Evolutionary conservation across 92 coral and sea anemone genomes (phyloP).

Genomic region (Zoanthus solanderi): DNA sequence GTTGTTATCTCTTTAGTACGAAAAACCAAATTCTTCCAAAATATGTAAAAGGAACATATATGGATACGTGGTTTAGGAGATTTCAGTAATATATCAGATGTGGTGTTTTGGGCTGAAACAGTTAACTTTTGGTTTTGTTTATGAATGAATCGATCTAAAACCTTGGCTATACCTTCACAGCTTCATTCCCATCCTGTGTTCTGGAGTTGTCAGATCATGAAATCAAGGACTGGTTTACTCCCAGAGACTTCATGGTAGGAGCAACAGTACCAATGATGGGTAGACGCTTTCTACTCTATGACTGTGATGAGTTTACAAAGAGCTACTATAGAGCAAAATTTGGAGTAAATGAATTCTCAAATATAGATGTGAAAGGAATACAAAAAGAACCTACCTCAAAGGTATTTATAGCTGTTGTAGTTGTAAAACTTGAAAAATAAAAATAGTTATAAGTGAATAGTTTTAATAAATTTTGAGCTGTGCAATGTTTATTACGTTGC

Average conservation of each 20-base stretch:
- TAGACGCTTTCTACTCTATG: conserved; percentile 85
- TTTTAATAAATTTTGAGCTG: neutral
- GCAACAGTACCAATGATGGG: conserved; percentile 89
- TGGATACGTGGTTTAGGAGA: no score
- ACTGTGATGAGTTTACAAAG: conserved; percentile 97
- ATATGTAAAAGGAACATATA: no score
- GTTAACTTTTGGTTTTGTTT: no score
- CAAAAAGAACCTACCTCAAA: conserved; percentile 71
- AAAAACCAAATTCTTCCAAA: no score
- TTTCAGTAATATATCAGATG: no score
- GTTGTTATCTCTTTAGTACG: no score
- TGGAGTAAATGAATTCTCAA: conserved; percentile 79
- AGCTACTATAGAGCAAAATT: conserved; percentile 83
- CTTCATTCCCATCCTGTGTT: conserved; percentile 95
- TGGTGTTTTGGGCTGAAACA: no score
- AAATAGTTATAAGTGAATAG: neutral
- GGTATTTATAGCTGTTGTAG: conserved; percentile 51
- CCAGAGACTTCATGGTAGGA: conserved; percentile 96
- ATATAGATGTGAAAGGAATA: conserved; percentile 82
- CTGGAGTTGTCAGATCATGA: conserved; percentile 96
- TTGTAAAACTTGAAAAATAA: neutral
- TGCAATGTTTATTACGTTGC: neutral
- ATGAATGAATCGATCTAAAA: no score
- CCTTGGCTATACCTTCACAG: conserved; percentile 36
- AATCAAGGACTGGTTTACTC: conserved; percentile 97